phyloP scores from a whole-genome alignment of 2,797 vertebrate species.

The Peromyscus aztecus region DNA sequence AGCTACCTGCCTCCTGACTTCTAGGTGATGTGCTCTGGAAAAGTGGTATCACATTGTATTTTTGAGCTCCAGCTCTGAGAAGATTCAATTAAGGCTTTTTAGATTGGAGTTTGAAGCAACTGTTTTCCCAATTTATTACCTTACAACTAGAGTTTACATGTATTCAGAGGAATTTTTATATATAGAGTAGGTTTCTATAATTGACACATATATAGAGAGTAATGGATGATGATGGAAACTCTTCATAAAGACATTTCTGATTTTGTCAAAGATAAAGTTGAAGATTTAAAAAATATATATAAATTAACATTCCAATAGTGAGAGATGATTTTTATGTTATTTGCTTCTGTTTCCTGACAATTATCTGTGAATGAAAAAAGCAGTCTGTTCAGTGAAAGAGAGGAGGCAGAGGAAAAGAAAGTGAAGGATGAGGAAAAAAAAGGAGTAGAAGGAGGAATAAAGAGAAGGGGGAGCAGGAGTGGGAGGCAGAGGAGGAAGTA shows the following conservation, averaged over 20 bases:
- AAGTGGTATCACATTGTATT: background rate
- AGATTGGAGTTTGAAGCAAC: background rate
- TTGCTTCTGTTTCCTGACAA: background rate
- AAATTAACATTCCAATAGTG: background rate
- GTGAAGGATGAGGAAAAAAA: too few relatives aligned
- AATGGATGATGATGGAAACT: too few relatives aligned
- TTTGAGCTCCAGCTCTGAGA: background rate
- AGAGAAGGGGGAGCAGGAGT: too few relatives aligned
- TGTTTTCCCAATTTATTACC: background rate
- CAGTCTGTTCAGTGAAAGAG: background rate
- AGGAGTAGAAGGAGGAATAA: background rate
- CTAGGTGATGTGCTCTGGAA: background rate
- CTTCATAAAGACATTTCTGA: background rate
- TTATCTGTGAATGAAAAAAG: background rate
- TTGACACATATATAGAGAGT: background rate
- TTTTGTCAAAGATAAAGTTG: conserved; percentile 16
- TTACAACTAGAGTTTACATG: background rate
- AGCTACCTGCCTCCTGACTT: background rate
- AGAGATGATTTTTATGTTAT: background rate
- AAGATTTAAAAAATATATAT: background rate
- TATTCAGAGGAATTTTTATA: background rate
- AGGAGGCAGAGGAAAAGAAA: background rate
- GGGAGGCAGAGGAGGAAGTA: too few relatives aligned
- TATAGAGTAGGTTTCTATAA: background rate
- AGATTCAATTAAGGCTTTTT: background rate